Base-by-base conservation (phyloP, 2,113 vertebrate genomes). In the Podarcis raffonei region DNA sequence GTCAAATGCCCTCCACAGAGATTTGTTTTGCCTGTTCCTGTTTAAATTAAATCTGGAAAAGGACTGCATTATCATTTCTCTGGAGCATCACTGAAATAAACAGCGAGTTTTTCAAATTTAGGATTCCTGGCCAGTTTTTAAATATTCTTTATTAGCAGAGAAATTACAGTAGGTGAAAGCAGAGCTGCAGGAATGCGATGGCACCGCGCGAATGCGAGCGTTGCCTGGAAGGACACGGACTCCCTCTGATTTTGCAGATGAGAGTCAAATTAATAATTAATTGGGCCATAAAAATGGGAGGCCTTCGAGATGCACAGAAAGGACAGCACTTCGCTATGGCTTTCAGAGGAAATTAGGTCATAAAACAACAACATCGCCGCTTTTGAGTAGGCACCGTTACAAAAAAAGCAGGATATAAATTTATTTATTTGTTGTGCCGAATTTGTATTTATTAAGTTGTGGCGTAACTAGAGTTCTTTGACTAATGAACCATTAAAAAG, bases 31-130 rank as follows among this genome's bases (percentile, higher is more conserved):
- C 96, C 95, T 96, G 94, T 97, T 97, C 91, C 95, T 96, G 94
- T 97, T 97, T 96, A 97, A 97, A 97, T 98, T 97, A 97, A 97
- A 98, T 97, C 96, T 95, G 96, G 94, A 94, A 93, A 96, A 95
- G 95, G 94, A 95, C 93, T 95, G 91, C 95, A 96, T 97, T 97
- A 94, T 91, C 95, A 91, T 97, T 96, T 96, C 97, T 97, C 97
- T 83, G 91, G 96, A 97, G 97, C 96, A 94, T 96, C 94, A 97
- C 97, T 96, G 95, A 97, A 96, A 97, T 96, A 95, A 97, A 96
- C 94, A 96, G 95, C 94, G 92, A 93, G 93, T 94, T 95, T 53
- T 96, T 93, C 94, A 95, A 96, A 95, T 96, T 96, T 96, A 95
- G 93, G 95, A 96, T 96, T 97, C 94, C 95, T 95, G 92, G 95